Percentiles rank a stretch among this genome's conserved stretches.
These are phyloP conservation scores for Caenorhabditis sinica DNA, from an alignment of 2,888 invertebrate species.

Conservation along the genomic window DNA sequence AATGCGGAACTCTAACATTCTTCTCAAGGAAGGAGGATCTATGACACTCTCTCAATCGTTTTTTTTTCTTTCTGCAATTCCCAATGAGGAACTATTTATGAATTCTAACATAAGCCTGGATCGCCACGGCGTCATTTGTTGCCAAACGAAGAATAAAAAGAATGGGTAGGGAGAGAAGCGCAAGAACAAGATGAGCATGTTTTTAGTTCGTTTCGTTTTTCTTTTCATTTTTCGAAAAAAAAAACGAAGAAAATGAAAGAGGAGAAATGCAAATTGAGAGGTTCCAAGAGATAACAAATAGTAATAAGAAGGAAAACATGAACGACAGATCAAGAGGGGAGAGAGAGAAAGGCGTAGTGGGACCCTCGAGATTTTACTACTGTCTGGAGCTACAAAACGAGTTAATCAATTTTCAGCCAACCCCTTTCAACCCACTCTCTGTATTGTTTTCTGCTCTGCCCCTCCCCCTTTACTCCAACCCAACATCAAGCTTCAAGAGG, in stretches of 20 bases:
- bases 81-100: conserved; percentile 49
- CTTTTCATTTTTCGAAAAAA: neutral
- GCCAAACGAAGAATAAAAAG: conserved; percentile 20
- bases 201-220: conserved; percentile 40
- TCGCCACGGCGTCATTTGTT: conserved; percentile 37
- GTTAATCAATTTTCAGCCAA: conserved; percentile 34
- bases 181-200: conserved; percentile 27
- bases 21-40: neutral
- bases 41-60: neutral
- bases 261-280: conserved; percentile 4
- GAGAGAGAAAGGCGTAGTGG: neutral
- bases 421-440: neutral
- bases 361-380: conserved; percentile 15
- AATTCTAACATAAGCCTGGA: conserved; percentile 26
- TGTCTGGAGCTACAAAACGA: conserved; percentile 13
- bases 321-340: neutral
- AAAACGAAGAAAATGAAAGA: neutral
- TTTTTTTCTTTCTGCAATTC: conserved; percentile 19
- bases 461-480: too few relatives aligned
- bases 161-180: conserved; percentile 15
- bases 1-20: too few relatives aligned
- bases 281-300: neutral
- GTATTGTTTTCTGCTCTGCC: conserved; percentile 22
- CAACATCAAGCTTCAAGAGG: conserved; percentile 21
- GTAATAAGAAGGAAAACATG: conserved; percentile 1